Percentiles rank a stretch among this genome's conserved stretches.
These are phyloP conservation scores for Melanotaenia trifasciata DNA, from an alignment of 2,797 vertebrate genomes.

Conservation along the genomic window DNA sequence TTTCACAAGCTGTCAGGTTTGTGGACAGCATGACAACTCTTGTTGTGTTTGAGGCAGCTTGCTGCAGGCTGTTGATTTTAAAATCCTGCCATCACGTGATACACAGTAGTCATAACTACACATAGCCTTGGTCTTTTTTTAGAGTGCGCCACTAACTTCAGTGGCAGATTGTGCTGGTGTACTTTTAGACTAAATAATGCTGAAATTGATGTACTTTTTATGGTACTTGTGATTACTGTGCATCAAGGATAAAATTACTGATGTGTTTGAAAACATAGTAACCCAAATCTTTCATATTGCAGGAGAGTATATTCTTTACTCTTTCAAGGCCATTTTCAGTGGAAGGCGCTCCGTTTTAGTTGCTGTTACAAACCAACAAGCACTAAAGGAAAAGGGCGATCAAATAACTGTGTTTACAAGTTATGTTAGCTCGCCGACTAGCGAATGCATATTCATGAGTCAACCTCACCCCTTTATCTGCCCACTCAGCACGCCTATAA, in stretches of 20 bases:
- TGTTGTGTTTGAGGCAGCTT: conserved; percentile 3
- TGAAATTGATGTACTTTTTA: conserved; percentile 12
- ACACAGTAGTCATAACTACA: conserved; percentile 1
- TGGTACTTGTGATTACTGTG: neutral
- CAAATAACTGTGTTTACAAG: too few species aligned
- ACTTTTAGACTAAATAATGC: neutral
- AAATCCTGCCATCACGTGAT: conserved; percentile 5
- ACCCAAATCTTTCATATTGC: neutral
- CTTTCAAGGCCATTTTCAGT: neutral
- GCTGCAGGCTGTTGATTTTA: conserved; percentile 3
- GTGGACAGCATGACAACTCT: neutral
- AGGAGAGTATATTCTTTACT: neutral
- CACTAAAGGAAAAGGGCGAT: too few species aligned
- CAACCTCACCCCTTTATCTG: too few species aligned
- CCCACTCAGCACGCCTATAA: too few species aligned
- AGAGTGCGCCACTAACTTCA: conserved; percentile 27
- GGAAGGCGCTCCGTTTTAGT: neutral
- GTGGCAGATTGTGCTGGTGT: neutral
- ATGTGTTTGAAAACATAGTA: neutral
- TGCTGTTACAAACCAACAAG: neutral
- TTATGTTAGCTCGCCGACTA: too few species aligned
- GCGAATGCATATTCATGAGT: too few species aligned
- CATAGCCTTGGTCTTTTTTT: conserved; percentile 28
- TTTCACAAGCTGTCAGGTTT: neutral
- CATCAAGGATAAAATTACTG: neutral